Percentiles rank a stretch among this genome's conserved stretches.
phyloP scores from a whole-genome alignment of 2,888 invertebrate species.

The Brachycybe producta region DNA sequence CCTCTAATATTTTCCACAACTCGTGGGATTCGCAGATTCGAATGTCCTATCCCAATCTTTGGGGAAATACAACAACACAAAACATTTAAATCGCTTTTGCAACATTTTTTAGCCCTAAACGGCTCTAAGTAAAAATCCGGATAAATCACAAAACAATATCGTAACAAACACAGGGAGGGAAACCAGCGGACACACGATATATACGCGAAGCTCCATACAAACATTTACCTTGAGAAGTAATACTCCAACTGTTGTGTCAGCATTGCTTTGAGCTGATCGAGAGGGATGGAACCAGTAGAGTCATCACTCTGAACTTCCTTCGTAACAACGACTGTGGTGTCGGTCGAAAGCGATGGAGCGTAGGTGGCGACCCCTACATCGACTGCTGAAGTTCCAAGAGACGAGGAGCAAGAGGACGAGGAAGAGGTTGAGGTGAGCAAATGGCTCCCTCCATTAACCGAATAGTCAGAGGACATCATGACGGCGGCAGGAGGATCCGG shows the following conservation, averaged over 20 bases:
- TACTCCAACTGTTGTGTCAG: conserved; percentile 72
- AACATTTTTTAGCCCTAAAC: too few relatives aligned
- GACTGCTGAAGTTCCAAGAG: conserved; percentile 34
- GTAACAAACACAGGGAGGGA: too few relatives aligned
- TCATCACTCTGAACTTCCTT: conserved; percentile 22
- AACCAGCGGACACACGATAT: too few relatives aligned
- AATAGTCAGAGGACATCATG: conserved; percentile 13
- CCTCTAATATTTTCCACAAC: too few relatives aligned
- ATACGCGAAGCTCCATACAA: too few relatives aligned
- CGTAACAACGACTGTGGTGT: conserved; percentile 19
- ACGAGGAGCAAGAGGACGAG: conserved; percentile 25
- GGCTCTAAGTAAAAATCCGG: not conserved
- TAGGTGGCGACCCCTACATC: conserved; percentile 31
- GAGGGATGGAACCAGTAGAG: conserved; percentile 36
- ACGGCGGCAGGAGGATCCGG: conserved; percentile 29
- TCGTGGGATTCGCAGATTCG: too few relatives aligned
- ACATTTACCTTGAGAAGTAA: conserved; percentile 71
- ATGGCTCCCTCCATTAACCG: conserved; percentile 5
- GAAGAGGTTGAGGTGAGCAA: conserved; percentile 12
- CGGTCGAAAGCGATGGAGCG: conserved; percentile 27
- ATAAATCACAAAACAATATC: not conserved
- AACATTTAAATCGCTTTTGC: too few relatives aligned
- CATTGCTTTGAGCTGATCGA: conserved; percentile 62
- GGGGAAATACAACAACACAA: too few relatives aligned
- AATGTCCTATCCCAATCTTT: too few relatives aligned